Conservation (phyloP, 2,888 invertebrate species). For the Nephrocerus scutellatus region DNA sequence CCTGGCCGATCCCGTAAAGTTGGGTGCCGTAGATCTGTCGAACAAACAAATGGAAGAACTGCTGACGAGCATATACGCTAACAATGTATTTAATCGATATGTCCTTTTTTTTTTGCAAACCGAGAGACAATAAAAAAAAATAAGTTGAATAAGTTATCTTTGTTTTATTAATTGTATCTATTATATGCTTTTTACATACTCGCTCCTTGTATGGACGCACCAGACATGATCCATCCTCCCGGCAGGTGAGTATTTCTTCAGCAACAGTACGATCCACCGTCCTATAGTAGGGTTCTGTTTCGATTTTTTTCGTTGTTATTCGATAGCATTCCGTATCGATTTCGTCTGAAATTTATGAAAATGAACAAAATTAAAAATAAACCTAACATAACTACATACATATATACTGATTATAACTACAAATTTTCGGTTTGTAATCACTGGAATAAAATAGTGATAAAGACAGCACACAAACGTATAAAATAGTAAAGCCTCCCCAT, state of each 20-base stretch:
- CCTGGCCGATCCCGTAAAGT: slow-evolving; percentile 40
- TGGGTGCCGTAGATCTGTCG: slow-evolving; percentile 35
- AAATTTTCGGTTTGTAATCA: too few relatives aligned
- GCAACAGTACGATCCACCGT: slow-evolving; percentile 39
- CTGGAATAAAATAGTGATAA: too few relatives aligned
- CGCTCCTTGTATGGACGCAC: slow-evolving; percentile 44
- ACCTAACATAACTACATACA: too few relatives aligned
- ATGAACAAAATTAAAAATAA: too few relatives aligned
- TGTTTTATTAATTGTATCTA: background rate
- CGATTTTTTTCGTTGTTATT: slow-evolving; percentile 37
- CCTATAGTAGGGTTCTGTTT: slow-evolving; percentile 42
- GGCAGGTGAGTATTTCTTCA: slow-evolving; percentile 36
- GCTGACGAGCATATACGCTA: slow-evolving; percentile 38
- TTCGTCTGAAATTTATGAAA: slow-evolving; percentile 34
- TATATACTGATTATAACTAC: too few relatives aligned
- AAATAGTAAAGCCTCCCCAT: too few relatives aligned
- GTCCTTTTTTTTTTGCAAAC: too few relatives aligned
- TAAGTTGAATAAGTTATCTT: background rate
- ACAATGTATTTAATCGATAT: slow-evolving; percentile 43
- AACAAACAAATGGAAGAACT: slow-evolving; percentile 43
- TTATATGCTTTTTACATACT: slow-evolving; percentile 20
- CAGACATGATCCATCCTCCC: slow-evolving; percentile 42
- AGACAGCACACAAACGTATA: too few relatives aligned
- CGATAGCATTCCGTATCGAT: slow-evolving; percentile 37
- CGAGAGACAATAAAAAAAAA: background rate